These are phyloP conservation scores for Tanaodytes sp. DNA, from an alignment of 2,888 invertebrate genomes.

Conservation along the genomic window DNA sequence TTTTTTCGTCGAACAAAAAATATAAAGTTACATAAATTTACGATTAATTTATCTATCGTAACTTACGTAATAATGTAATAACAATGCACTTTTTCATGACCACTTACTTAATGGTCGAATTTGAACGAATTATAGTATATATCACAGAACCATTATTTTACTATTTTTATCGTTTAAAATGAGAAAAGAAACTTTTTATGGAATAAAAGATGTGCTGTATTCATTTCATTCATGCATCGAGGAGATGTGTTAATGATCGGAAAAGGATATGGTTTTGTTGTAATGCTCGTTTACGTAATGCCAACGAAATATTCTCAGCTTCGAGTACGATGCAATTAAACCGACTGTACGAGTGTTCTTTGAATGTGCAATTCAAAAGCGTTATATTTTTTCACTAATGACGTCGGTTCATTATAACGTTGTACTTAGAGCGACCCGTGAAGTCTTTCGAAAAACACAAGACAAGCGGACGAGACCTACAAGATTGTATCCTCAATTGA, in stretches of 20 bases:
- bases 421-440: conserved; percentile 36
- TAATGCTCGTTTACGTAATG: conserved; percentile 8
- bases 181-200: too few relatives aligned
- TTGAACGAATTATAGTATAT: too few relatives aligned
- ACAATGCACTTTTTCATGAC: too few relatives aligned
- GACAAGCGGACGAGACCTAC: not conserved
- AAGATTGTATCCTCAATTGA: conserved; percentile 27
- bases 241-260: not conserved
- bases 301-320: conserved; percentile 22
- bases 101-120: too few relatives aligned
- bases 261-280: not conserved
- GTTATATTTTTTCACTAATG: conserved; percentile 46
- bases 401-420: conserved; percentile 39
- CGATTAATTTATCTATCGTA: too few relatives aligned
- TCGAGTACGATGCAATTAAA: conserved; percentile 38
- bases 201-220: too few relatives aligned
- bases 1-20: too few relatives aligned
- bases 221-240: too few relatives aligned
- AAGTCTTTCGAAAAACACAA: not conserved
- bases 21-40: too few relatives aligned
- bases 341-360: conserved; percentile 30
- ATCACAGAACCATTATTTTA: too few relatives aligned
- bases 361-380: conserved; percentile 40
- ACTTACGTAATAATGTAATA: too few relatives aligned
- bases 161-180: too few relatives aligned